Evolutionary conservation across 23 tunicate genomes (phyloP), one percentile per base, ranked within the genome.

Genomic region (Ciona savignyi): DNA sequence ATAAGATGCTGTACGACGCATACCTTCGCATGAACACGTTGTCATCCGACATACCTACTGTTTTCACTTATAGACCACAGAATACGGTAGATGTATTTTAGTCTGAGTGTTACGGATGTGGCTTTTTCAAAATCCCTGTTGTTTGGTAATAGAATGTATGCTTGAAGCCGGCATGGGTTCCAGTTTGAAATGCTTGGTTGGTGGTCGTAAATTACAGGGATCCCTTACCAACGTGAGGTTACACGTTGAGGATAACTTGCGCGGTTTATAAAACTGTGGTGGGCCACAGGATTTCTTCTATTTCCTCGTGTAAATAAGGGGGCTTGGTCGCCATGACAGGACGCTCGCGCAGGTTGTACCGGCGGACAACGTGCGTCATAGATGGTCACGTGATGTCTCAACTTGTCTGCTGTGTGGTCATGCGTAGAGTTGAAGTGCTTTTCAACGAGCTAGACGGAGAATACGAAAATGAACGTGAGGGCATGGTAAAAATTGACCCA

Each of bases 91-190:
- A n/a, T n/a, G 15, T 42, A 42, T 42, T 42, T 42, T 15, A 42
- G 56, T 42, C 56, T 42, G 56, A 42, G 56, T 42, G 56, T 42
- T 42, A 42, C 56, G 56, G 56, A 42, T 42, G 56, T 42, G 56
- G 56, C 56, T 42, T 42, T 42, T 42, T 9, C 15, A 42, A 42
- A 42, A 42, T 6, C 56, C 56, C 56, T n/a, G 56, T 15, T 42
- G 56, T 42, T 42, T 42, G 56, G 11, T 42, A 9, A 15, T 15
- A 42, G 15, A 42, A 15, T 42, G 56, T 9, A 42, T 42, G 15
- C 56, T 42, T 15, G 15, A 42, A 15, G 11, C 11, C 56, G 56
- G 15, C 56, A 42, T 9, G 11, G 15, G 9, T 42, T 9, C 15
- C 9, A 42, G 15, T 9, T 15, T 42, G 15, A 42, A 42, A 9